A percentile compares a stretch with the other conserved stretches of the same genome.
Evolutionary conservation across 2,797 vertebrate genomes (phyloP).

Genomic region (Sebastes diaconus): DNA sequence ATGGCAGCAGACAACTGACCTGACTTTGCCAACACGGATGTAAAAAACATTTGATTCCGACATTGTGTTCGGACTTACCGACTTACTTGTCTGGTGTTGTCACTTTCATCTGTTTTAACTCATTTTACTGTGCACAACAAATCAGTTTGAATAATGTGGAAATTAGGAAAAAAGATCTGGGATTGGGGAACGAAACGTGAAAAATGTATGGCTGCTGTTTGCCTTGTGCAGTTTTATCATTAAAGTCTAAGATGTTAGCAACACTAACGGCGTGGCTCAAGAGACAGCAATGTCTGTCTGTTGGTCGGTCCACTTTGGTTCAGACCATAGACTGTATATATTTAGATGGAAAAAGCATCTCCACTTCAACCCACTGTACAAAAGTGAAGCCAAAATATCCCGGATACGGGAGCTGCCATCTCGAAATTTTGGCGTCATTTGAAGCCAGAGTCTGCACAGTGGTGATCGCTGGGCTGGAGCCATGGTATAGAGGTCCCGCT

Average conservation of each 20-base stretch:
- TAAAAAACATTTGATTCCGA: constrained; percentile 8
- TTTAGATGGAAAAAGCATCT: no score
- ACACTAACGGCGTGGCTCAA: background rate
- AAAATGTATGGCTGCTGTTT: background rate
- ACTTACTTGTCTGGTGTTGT: background rate
- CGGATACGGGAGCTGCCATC: no score
- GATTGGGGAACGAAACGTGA: background rate
- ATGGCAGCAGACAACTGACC: background rate
- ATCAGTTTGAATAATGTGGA: background rate
- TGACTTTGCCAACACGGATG: background rate
- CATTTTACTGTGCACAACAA: background rate
- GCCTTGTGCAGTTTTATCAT: background rate
- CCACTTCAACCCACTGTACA: no score
- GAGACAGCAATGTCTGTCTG: background rate
- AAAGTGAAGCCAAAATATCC: no score
- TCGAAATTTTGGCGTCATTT: no score
- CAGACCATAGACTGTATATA: background rate
- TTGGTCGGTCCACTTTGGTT: background rate
- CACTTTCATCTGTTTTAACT: background rate
- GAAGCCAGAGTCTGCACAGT: no score
- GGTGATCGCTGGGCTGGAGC: no score
- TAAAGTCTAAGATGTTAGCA: background rate
- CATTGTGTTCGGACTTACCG: background rate
- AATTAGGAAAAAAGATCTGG: background rate
- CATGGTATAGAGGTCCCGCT: no score